Base-by-base conservation (phyloP, 2,888 invertebrate genomes). In the Melieria omissa region DNA sequence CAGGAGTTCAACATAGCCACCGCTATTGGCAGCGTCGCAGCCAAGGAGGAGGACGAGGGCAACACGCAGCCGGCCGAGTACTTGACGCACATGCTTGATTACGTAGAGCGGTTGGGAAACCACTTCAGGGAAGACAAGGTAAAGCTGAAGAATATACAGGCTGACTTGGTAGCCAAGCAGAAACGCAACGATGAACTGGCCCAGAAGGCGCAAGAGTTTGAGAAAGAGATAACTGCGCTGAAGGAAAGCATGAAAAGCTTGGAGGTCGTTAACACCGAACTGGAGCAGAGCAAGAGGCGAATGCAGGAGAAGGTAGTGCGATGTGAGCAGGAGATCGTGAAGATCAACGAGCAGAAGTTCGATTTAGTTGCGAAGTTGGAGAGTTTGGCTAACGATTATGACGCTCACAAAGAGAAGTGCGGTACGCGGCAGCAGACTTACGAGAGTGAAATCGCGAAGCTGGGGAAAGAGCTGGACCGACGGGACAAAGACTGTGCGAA, bases 21-120 rank as follows among this genome's bases (percentile, higher is more conserved):
- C 65, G 77, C 78, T 44, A 77, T 77, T 70, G 42, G 75, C 12
- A 63, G 74, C 3, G 44, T 14, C 12, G 3, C 46, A 4, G 42
- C 58, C 4, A 62, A 75, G 46, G 71, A 75, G 8, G 68, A 76
- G 1, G 78, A 77, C 9, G 73, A 71, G 3, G 73, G 57, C 4
- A 68, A 74, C 29, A 58, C 69, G 4, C 65, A 75, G 14, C 76
- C 78, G 8, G 44, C 75, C 3, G 77, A 80, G 57, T 78, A 73
- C 64, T 78, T 83, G 61, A 58, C 74, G 14, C 71, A 80, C 10
- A 81, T 82, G 64, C 77, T 78, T n/a, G 78, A 76, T 61, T 82
- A 78, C 71, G 74, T 83, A 5, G 75, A 82, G 7, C 77, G 77
- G 63, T 74, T 83, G n/a, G 69, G 76, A 14, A 62, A 71, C 9